Conservation (phyloP, 2,797 vertebrate genomes). For the Eulemur mongoz region DNA sequence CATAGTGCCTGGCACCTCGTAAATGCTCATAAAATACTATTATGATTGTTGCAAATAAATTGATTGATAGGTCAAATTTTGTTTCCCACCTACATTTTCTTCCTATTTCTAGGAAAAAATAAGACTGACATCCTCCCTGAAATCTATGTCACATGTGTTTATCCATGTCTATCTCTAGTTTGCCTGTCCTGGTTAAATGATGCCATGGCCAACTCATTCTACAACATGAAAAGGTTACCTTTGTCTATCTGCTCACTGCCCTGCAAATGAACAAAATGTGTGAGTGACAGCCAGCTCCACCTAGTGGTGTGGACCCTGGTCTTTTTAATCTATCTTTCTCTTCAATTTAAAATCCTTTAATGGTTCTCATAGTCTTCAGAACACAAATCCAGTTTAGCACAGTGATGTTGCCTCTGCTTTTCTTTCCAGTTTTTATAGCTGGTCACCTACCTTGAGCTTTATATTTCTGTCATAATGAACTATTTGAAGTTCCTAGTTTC, state of each 20-base stretch:
- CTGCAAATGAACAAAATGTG: not conserved
- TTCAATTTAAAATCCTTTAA: not conserved
- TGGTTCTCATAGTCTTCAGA: not conserved
- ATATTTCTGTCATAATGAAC: not conserved
- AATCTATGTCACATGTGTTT: not conserved
- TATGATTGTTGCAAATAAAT: not conserved
- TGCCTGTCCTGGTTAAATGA: not conserved
- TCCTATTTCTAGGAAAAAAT: not conserved
- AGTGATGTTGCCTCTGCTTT: not conserved
- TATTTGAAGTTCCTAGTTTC: not conserved
- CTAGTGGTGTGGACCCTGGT: not conserved
- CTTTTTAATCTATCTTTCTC: not conserved
- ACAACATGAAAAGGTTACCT: not conserved
- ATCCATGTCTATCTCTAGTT: not conserved
- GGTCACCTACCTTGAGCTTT: not conserved
- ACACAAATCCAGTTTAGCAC: not conserved
- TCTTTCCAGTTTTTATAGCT: not conserved
- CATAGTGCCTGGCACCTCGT: not conserved
- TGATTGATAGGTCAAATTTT: not conserved
- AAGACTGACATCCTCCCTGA: not conserved
- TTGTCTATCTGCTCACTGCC: not conserved
- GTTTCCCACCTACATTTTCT: not conserved
- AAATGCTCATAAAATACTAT: conserved; percentile 25
- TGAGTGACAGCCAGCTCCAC: not conserved
- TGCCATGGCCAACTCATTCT: not conserved